These are phyloP conservation scores for Perognathus longimembris DNA, from an alignment of 2,113 vertebrate genomes.

Conservation along the genomic window DNA sequence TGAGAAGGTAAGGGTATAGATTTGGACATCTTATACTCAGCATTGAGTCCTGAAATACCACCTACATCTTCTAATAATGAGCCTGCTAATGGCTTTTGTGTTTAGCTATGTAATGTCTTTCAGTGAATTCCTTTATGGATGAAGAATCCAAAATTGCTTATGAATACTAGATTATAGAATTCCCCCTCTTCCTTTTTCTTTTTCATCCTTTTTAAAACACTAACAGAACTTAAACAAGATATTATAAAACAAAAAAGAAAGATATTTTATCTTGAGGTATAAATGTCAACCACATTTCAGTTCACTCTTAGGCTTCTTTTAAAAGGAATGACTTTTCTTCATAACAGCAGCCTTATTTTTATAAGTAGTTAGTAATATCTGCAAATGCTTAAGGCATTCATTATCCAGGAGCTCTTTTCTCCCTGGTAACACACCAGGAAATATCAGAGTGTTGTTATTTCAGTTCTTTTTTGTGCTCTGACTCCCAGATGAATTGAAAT, in stretches of 20 bases:
- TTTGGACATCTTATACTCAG: neutral
- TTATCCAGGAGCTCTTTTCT: constrained; percentile 70
- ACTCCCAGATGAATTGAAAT: constrained; percentile 75
- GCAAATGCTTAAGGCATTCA: constrained; percentile 75
- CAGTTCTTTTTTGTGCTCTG: constrained; percentile 71
- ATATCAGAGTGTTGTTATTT: constrained; percentile 74
- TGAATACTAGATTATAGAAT: constrained; percentile 55
- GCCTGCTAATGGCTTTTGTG: constrained; percentile 60
- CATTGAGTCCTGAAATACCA: neutral
- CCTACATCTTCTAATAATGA: neutral
- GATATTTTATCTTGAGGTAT: constrained; percentile 48
- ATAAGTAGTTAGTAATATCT: constrained; percentile 79
- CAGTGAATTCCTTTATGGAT: constrained; percentile 65
- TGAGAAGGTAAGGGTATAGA: neutral
- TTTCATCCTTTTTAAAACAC: constrained; percentile 37
- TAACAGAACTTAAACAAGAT: constrained; percentile 61
- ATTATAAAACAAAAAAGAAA: neutral
- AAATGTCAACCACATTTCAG: constrained; percentile 74
- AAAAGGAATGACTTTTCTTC: constrained; percentile 70
- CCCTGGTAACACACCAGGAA: constrained; percentile 76
- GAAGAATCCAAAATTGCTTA: constrained; percentile 66
- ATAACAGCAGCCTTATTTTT: constrained; percentile 78
- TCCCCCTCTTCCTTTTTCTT: neutral
- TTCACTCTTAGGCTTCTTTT: constrained; percentile 33
- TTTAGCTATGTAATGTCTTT: constrained; percentile 60